Evolutionary conservation across 2,113 vertebrate genomes (phyloP).

Genomic region (Dasyurus viverrinus): DNA sequence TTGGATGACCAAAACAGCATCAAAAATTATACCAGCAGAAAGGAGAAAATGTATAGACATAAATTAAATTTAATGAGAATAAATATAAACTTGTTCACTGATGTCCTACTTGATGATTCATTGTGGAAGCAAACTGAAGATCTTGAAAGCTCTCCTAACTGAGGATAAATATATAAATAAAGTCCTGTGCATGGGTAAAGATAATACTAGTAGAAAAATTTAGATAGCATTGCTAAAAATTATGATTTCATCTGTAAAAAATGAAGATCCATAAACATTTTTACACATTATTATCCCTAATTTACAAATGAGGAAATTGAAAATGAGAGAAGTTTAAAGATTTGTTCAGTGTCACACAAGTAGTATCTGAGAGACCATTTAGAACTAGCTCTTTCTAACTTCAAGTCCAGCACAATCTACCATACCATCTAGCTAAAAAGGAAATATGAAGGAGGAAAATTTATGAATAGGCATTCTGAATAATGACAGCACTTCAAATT

Average conservation of each 20-base stretch:
- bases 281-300: neutral
- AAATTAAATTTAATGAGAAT: neutral
- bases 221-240: neutral
- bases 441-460: neutral
- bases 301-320: neutral
- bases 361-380: neutral
- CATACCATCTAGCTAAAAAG: neutral
- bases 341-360: neutral
- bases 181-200: neutral
- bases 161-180: neutral
- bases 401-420: neutral
- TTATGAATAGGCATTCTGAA: neutral
- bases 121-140: neutral
- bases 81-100: neutral
- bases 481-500: neutral
- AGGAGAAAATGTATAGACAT: neutral
- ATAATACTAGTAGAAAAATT: neutral
- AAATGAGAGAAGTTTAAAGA: neutral
- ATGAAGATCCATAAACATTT: neutral
- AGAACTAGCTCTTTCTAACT: neutral
- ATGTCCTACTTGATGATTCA: neutral
- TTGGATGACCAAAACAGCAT: neutral
- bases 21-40: neutral
- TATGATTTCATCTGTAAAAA: neutral
- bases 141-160: neutral